A percentile compares a stretch with the other conserved stretches of the same genome.
Evolutionary conservation across 2,797 vertebrate genomes (phyloP).

Genomic region (Trichosurus vulpecula): DNA sequence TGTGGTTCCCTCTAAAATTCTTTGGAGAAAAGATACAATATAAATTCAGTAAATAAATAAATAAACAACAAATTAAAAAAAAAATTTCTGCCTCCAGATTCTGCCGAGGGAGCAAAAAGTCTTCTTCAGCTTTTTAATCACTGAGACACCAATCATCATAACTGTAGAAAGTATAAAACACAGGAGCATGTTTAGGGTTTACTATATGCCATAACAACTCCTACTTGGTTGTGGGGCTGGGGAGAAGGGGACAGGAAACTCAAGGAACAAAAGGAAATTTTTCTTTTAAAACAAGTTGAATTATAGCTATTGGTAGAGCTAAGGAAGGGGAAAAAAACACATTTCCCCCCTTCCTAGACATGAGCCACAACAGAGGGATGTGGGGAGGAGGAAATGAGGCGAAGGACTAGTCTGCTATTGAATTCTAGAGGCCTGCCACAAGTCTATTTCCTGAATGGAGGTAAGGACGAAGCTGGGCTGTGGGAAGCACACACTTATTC

Average conservation of each 20-base stretch:
- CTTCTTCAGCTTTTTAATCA: constrained; percentile 55
- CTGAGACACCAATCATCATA: constrained; percentile 62
- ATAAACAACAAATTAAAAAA: constrained; percentile 67
- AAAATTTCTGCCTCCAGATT: constrained; percentile 69
- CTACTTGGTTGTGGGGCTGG: not conserved
- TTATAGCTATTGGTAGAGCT: constrained; percentile 58
- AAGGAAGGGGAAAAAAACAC: constrained; percentile 17
- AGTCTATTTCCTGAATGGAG: constrained; percentile 34
- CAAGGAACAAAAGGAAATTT: constrained; percentile 20
- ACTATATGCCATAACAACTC: constrained; percentile 24
- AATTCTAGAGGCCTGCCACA: constrained; percentile 33
- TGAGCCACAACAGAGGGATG: not conserved
- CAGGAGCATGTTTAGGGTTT: constrained; percentile 46
- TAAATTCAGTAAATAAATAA: constrained; percentile 75
- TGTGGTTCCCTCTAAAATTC: constrained; percentile 44
- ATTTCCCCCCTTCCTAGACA: constrained; percentile 1
- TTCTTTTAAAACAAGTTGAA: constrained; percentile 47
- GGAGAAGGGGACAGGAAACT: constrained; percentile 32
- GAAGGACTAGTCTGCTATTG: not conserved
- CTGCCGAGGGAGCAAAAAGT: constrained; percentile 54
- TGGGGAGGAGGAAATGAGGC: not conserved
- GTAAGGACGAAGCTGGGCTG: not conserved
- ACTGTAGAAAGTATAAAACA: constrained; percentile 50
- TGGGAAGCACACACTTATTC: constrained; percentile 53
- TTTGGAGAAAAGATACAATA: constrained; percentile 58